These are phyloP conservation scores for Pteronotus mesoamericanus DNA, from an alignment of 2,797 vertebrate species.

Conservation along the genomic window DNA sequence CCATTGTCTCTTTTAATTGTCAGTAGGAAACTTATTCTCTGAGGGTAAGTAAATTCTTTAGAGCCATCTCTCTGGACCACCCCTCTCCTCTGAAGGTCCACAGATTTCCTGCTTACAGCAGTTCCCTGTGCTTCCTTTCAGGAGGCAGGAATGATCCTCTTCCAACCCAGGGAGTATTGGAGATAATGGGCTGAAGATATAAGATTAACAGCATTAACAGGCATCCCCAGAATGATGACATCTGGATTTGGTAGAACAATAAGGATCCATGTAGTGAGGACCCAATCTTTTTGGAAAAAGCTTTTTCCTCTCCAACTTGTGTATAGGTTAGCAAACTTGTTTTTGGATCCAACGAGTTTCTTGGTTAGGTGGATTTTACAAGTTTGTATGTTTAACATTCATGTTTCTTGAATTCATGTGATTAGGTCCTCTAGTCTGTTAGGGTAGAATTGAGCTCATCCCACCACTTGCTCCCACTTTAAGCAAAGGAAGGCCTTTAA, in stretches of 20 bases:
- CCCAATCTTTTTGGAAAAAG: slow-evolving; percentile 69
- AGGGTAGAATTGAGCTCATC: slow-evolving; percentile 15
- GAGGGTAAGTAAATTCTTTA: slow-evolving; percentile 72
- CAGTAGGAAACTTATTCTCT: slow-evolving; percentile 45
- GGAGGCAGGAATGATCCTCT: slow-evolving; percentile 73
- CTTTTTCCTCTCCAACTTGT: slow-evolving; percentile 68
- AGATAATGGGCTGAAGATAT: slow-evolving; percentile 75
- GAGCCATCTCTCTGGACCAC: slow-evolving; percentile 71
- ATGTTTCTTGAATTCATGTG: slow-evolving; percentile 50
- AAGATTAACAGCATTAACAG: slow-evolving; percentile 73
- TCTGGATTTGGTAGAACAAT: slow-evolving; percentile 75
- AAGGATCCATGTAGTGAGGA: slow-evolving; percentile 74
- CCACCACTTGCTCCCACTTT: neutral
- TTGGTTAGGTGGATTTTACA: slow-evolving; percentile 63
- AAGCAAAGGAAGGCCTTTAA: slow-evolving; percentile 40
- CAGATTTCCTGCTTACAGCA: slow-evolving; percentile 72
- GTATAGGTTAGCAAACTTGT: slow-evolving; percentile 71
- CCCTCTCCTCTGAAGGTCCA: slow-evolving; percentile 72
- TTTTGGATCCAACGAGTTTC: slow-evolving; percentile 65
- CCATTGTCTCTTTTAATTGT: slow-evolving; percentile 29
- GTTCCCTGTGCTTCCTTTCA: slow-evolving; percentile 77
- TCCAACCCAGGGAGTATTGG: slow-evolving; percentile 74
- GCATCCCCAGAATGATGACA: slow-evolving; percentile 75
- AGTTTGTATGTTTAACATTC: slow-evolving; percentile 59
- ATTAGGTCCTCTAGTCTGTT: slow-evolving; percentile 20